Percentiles rank a stretch among this genome's conserved stretches.
These are phyloP conservation scores for Phoeniculus purpureus DNA, from an alignment of 2,797 vertebrate species.

Conservation along the genomic window DNA sequence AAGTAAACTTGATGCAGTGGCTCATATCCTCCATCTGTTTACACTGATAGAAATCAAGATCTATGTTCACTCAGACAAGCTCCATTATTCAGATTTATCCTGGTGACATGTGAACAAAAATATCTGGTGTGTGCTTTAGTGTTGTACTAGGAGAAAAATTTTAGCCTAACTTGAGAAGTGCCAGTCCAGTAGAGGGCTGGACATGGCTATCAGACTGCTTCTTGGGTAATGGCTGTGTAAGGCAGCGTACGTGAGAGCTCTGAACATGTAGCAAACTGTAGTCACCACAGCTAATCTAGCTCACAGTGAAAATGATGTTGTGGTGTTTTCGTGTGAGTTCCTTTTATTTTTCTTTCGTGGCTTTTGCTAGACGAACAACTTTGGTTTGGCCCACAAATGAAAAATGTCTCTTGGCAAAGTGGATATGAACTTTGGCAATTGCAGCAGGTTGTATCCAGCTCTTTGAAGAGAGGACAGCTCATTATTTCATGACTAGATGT, in stretches of 20 bases:
- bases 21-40: not conserved
- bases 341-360: not conserved
- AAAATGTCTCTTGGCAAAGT: not conserved
- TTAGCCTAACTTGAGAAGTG: not conserved
- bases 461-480: not conserved
- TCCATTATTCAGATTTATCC: not conserved
- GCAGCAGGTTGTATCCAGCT: accelerated
- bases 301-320: not conserved
- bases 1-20: not conserved
- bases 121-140: not conserved
- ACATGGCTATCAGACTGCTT: not conserved
- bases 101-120: not conserved
- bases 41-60: not conserved
- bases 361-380: not conserved
- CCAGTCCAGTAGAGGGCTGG: not conserved
- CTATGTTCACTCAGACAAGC: not conserved
- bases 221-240: not conserved
- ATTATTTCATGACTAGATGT: not conserved
- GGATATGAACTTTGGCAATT: not conserved
- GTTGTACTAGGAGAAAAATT: not conserved
- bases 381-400: not conserved
- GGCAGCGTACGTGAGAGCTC: not conserved
- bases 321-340: not conserved
- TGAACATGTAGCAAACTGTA: not conserved
- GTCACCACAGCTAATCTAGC: not conserved